A percentile compares a stretch with the other conserved stretches of the same genome.
phyloP scores from a whole-genome alignment of 2,797 vertebrate species.

The Graptemys geographica region DNA sequence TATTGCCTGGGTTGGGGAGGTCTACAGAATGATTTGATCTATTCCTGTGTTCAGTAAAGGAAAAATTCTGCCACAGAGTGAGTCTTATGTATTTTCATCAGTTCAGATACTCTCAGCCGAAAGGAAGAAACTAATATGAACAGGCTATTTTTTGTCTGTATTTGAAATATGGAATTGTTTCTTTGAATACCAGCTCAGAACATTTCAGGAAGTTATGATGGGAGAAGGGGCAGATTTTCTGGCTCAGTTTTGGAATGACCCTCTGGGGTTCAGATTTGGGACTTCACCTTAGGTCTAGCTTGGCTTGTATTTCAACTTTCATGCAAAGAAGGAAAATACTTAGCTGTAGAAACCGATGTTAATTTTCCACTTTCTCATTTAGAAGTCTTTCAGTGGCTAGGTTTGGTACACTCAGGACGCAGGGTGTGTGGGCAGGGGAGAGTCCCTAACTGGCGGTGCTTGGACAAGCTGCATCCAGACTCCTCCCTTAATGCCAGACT shows the following conservation, averaged over 20 bases:
- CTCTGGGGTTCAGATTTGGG: neutral
- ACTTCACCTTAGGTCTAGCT: neutral
- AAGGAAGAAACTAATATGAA: neutral
- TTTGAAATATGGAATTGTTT: neutral
- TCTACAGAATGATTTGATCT: neutral
- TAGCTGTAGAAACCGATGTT: neutral
- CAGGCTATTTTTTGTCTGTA: neutral
- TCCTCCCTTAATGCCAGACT: neutral
- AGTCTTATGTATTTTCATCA: neutral
- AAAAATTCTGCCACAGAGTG: neutral
- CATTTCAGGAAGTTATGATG: neutral
- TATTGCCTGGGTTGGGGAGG: neutral
- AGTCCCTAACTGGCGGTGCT: neutral
- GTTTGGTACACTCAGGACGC: neutral
- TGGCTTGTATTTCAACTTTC: neutral
- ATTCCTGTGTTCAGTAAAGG: neutral
- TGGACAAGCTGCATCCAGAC: neutral
- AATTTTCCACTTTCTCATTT: neutral
- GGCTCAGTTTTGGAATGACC: neutral
- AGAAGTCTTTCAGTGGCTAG: neutral
- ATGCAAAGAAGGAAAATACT: neutral
- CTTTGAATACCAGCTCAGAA: neutral
- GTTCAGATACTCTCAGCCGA: neutral
- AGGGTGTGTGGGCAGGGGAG: too few species aligned
- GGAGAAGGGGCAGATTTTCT: neutral